Evolutionary conservation across 2,797 vertebrate genomes (phyloP), one percentile per base, ranked within the genome.

Genomic region (Typhlichthys subterraneus): DNA sequence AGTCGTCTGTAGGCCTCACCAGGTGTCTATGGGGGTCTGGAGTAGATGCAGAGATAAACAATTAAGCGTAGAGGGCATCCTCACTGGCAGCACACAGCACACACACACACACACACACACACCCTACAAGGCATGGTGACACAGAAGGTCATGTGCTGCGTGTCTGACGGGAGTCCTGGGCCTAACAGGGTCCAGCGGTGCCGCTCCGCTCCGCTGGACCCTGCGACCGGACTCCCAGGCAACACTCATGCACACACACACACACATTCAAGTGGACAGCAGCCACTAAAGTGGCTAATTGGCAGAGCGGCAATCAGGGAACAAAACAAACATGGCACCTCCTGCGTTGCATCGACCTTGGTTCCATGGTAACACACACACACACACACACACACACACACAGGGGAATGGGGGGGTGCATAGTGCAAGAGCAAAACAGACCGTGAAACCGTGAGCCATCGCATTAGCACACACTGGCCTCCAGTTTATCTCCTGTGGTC

Each of bases 271-370:
- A 94, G 88, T 93, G 92, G 90, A 91, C 93, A 94, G 90, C 91
- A 90, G 88, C 91, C 90, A 86, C 89, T 91, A 81, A 93, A 94
- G 88, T 93, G 92, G 90, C 90, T 93, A 93, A 94, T 93, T 92
- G 90, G 88, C 75, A 87, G 75, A 72, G 71, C 80, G 82, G 82
- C 85, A 87, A 89, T 91, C 86, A 85, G 77, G 81, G 78, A 86
- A 83, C 80, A 84, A 89, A 90, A 90, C 88, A 93, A 92, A 91
- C 90, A 92, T 89, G 53, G 87, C 90, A 92, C 91, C 92, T 92
- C 91, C 90, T 91, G 90, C 80, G 89, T 88, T 89, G 85, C 83
- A 86, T 87, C 76, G 91, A 93, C 91, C 91, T 91, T 93, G 85
- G 93, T 80, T 90, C 62, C 82, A 82, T 72, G 80, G 75, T 79